Conservation (phyloP, 1,140 invertebrate genomes). For the Aphelinus certus region DNA sequence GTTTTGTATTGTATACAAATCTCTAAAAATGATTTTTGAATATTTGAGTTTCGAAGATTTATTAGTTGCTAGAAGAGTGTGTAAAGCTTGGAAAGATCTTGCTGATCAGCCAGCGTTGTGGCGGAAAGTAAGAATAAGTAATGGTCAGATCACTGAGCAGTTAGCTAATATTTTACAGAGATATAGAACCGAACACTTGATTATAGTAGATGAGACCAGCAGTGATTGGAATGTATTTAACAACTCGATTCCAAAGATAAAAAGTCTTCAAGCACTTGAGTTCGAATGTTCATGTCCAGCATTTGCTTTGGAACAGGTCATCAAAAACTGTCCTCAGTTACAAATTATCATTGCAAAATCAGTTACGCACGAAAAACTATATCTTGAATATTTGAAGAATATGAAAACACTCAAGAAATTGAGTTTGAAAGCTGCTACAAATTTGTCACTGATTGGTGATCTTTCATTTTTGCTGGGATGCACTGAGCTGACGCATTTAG, state of each 20-base stretch:
- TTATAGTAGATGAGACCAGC: neutral
- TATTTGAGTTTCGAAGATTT: slow-evolving; percentile 82
- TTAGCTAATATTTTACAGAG: slow-evolving; percentile 63
- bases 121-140: slow-evolving; percentile 81
- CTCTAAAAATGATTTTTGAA: slow-evolving; percentile 76
- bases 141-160: slow-evolving; percentile 74
- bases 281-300: slow-evolving; percentile 74
- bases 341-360: slow-evolving; percentile 73
- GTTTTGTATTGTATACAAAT: slow-evolving; percentile 70
- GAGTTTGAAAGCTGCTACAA: slow-evolving; percentile 70
- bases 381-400: slow-evolving; percentile 67
- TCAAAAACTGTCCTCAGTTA: slow-evolving; percentile 69
- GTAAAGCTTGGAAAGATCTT: slow-evolving; percentile 78
- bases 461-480: slow-evolving; percentile 68
- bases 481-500: slow-evolving; percentile 72
- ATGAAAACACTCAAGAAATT: slow-evolving; percentile 72
- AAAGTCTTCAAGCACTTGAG: slow-evolving; percentile 71
- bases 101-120: slow-evolving; percentile 76
- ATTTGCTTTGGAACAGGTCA: slow-evolving; percentile 73
- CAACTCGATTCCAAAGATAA: slow-evolving; percentile 70
- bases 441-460: slow-evolving; percentile 70
- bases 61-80: slow-evolving; percentile 76
- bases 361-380: slow-evolving; percentile 71
- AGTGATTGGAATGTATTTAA: slow-evolving; percentile 72
- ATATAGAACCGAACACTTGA: neutral